Base-by-base conservation (phyloP, 2,888 invertebrate genomes). In the Coenonympha arcania region DNA sequence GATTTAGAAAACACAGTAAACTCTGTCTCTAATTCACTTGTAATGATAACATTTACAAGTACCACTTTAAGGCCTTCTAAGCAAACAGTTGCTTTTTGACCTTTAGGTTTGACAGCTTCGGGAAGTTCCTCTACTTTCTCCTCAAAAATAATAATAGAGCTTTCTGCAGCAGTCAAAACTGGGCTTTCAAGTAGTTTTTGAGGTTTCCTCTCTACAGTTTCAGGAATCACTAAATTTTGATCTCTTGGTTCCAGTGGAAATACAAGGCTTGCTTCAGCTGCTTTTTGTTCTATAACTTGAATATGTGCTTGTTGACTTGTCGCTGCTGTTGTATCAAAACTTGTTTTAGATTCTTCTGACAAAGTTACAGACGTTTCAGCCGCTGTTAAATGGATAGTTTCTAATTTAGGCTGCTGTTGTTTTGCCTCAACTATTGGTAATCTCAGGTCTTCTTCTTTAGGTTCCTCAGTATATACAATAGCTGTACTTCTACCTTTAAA, bases 231-330 rank as follows among this genome's bases (percentile, higher is more conserved):
- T 18, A 45, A 11, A 45, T 45, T 18, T 18, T 45, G 22, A 16
- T 31, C 13, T 22, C 6, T 33, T n/a, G 33, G 16, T 2, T 43
- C 43, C 8, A 31, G 16, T 43, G 43, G 6, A 15, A 22, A 24
- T 8, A 50, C 33, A 11, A 54, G 16, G 8, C 18, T 40, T 3
- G 44, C 42, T 51, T 56, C 52, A 11, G 54, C 33, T 6, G 51
- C 56, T 50, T 54, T 56, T 6, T 53, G 40, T 41, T 57, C 53
- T 33, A 52, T 22, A 8, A 58, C 37, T 40, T 48, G 41, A 19
- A 57, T 43, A 6, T 43, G 45, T 6, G 45, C 52, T 37, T 50
- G 31, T 6, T 48, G 52, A 5, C 24, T 24, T 24, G 18, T 30
- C 6, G 40, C 37, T 49, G 50, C 33, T 6, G 41, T 31, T 15